Base-by-base conservation (phyloP, 2,888 invertebrate species). In the Volucella zonaria region DNA sequence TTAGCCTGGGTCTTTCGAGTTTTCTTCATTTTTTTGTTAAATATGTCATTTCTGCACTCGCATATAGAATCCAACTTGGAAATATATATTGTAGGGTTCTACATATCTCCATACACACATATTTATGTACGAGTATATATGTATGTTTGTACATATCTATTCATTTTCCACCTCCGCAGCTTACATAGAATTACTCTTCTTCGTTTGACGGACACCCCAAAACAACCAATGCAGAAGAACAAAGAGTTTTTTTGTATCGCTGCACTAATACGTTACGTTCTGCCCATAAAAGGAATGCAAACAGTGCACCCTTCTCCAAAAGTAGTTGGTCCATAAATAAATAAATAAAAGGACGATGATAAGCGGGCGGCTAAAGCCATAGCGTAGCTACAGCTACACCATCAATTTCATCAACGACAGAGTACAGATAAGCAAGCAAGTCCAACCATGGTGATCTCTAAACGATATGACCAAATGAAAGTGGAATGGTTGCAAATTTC, bases 271-370 rank as follows among this genome's bases (percentile, higher is more conserved):
- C 31, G 31, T 31, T 31, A 31, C 31, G 6, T 31, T 6, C 56
- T 73, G 54, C 51, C 54, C 67, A 82, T 74, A 78, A 58, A 68
- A 14, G 56, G 40, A 51, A 74, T 49, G 47, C 73, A 51, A 23
- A 31, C 58, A 54, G 40, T 51, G 64, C 62, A 52, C 31, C 73
- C 18, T 42, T 23, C 62, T 61, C 51, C 31, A 3, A 78, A 56
- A 78, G 74, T 59, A 68, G 79, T 74, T 82, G 74, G 82, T 82
- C 79, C 79, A 82, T 74, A 78, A 73, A 82, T 82, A 78, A 82
- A 82, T 70, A 78, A 77, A 78, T 74, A 74, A 73, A 67, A 62
- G 67, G 74, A 78, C 79, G 68, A 79, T 54, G 74, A 31, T 31
- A 31, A 82, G 78, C 64, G 68, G 73, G 78, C 62, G 56, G 11